phyloP scores from a whole-genome alignment of 2,113 vertebrate genomes.

The Trichechus manatus region DNA sequence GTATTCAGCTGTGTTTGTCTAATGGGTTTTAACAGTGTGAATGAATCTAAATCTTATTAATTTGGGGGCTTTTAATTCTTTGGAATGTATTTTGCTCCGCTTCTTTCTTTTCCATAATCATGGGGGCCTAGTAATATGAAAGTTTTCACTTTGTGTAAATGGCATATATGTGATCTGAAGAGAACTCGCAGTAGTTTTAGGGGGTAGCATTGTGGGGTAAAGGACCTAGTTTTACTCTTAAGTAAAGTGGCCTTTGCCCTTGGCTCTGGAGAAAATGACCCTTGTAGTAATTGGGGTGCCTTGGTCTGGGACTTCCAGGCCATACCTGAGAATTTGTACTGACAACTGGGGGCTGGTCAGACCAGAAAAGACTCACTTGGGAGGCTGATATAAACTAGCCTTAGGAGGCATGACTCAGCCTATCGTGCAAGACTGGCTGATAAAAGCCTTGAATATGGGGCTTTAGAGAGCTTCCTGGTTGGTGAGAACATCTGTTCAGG shows the following conservation, averaged over 20 bases:
- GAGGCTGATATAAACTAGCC: neutral
- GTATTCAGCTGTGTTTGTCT: neutral
- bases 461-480: neutral
- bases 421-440: no score
- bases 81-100: neutral
- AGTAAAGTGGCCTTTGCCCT: neutral
- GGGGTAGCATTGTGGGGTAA: neutral
- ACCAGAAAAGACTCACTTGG: neutral
- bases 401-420: no score
- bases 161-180: neutral
- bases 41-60: neutral
- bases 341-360: neutral
- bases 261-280: neutral
- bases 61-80: slow-evolving; percentile 24
- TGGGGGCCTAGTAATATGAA: neutral
- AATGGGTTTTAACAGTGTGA: neutral
- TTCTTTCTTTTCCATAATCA: neutral
- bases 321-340: neutral
- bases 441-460: neutral
- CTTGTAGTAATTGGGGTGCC: neutral
- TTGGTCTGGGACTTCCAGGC: neutral
- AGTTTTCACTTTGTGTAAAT: neutral
- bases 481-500: neutral
- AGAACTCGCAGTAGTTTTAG: neutral
- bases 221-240: neutral